Evolutionary conservation across 1,140 invertebrate genomes (phyloP).

Genomic region (Choristoneura fumiferana): DNA sequence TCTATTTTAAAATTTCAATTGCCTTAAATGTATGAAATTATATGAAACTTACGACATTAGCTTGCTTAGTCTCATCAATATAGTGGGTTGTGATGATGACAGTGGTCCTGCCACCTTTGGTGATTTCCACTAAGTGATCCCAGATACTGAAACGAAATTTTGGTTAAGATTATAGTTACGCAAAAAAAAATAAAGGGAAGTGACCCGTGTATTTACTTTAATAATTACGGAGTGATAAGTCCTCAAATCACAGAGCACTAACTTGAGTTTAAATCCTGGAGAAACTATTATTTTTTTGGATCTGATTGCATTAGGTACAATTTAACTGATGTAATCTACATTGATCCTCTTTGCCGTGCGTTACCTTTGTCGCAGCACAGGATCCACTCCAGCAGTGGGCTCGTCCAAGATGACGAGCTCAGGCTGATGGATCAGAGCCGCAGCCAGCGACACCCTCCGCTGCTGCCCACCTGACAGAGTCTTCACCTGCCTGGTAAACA

Average conservation of each 20-base stretch:
- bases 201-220: no score
- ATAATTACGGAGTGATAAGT: no score
- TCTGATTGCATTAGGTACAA: no score
- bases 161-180: background rate
- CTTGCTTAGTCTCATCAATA: conserved; percentile 97
- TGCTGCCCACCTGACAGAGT: conserved; percentile 95
- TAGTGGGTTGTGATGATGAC: conserved; percentile 99
- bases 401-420: conserved; percentile 96
- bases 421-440: conserved; percentile 92
- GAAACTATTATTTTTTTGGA: no score
- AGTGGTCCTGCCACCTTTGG: conserved; percentile 91
- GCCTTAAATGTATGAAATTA: no score
- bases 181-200: no score
- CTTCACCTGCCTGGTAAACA: conserved; percentile 83
- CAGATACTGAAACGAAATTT: conserved; percentile 86
- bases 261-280: no score
- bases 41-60: conserved; percentile 82
- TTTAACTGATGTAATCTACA: no score
- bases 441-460: conserved; percentile 91
- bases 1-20: no score
- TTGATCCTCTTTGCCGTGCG: no score
- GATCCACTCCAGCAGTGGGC: conserved; percentile 97
- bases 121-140: conserved; percentile 95
- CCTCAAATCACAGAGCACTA: no score
- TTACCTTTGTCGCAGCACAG: conserved; percentile 91